Conservation (phyloP, 2,113 vertebrate species). For the Cochlearius cochlearius region DNA sequence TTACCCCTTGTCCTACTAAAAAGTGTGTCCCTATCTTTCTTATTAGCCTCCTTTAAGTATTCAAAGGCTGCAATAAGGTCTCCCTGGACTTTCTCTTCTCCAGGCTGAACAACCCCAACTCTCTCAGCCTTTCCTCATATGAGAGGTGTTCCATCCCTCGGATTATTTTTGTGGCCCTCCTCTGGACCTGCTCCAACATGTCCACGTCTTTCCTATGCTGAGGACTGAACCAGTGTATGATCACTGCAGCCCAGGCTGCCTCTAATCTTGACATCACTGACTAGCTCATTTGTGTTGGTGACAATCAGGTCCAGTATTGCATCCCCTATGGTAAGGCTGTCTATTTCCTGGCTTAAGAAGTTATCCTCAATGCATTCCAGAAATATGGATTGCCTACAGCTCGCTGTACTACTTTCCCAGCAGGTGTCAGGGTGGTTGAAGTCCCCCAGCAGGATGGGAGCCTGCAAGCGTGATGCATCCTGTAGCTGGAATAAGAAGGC, state of each 20-base stretch:
- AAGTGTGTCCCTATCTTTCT: not conserved
- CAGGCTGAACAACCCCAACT: not conserved
- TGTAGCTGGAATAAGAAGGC: not conserved
- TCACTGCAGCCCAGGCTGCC: not conserved
- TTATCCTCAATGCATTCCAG: not conserved
- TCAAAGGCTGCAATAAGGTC: not conserved
- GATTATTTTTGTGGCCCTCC: not conserved
- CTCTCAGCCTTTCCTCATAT: not conserved
- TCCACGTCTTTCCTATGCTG: not conserved
- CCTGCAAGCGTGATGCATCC: accelerated
- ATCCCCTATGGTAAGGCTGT: not conserved
- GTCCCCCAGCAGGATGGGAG: not conserved
- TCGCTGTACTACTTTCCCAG: not conserved
- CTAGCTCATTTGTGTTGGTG: not conserved
- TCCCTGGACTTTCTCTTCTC: not conserved
- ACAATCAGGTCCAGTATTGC: not conserved
- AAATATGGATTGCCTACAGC: not conserved
- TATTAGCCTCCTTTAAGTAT: not conserved
- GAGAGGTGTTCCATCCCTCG: not conserved
- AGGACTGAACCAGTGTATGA: not conserved
- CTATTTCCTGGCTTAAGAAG: not conserved
- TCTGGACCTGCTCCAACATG: not conserved
- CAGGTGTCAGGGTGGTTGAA: not conserved
- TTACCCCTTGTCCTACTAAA: not conserved
- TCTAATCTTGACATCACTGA: not conserved